Evolutionary conservation across 92 coral and sea anemone species (phyloP).

Genomic region (Anthopleura xanthogrammica): DNA sequence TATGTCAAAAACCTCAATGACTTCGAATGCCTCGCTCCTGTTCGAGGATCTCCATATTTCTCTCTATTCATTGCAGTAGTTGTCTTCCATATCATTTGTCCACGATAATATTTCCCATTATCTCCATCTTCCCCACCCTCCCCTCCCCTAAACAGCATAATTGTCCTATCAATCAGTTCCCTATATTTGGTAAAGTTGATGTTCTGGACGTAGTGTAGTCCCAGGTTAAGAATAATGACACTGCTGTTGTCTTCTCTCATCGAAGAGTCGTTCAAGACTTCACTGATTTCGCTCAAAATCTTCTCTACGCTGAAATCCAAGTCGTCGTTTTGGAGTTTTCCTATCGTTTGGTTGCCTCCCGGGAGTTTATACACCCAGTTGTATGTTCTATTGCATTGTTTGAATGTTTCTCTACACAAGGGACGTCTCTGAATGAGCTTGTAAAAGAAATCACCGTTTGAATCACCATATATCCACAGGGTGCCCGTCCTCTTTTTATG

Average conservation of each 20-base stretch:
- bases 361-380: conserved; percentile 78
- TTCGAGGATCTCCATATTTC: conserved; percentile 80
- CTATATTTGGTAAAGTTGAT: conserved; percentile 66
- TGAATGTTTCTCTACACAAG: conserved; percentile 55
- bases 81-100: conserved; percentile 79
- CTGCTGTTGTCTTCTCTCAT: conserved; percentile 56
- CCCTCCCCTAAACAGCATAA: conserved; percentile 53
- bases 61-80: conserved; percentile 82
- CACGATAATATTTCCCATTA: conserved; percentile 47
- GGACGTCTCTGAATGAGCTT: conserved; percentile 66
- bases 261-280: conserved; percentile 33
- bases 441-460: conserved; percentile 76
- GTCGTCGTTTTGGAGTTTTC: conserved; percentile 62
- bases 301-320: conserved; percentile 61
- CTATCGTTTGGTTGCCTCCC: conserved; percentile 65
- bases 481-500: conserved; percentile 32
- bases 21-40: conserved; percentile 69
- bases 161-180: conserved; percentile 57
- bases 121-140: conserved; percentile 39
- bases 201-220: conserved; percentile 86
- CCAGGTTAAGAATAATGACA: conserved; percentile 66
- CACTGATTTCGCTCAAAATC: conserved; percentile 56
- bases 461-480: conserved; percentile 83
- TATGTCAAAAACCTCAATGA: conserved; percentile 70
- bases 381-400: conserved; percentile 64